These are phyloP conservation scores for Ariolimax columbianus DNA, from an alignment of 2,888 invertebrate genomes.

Conservation along the genomic window DNA sequence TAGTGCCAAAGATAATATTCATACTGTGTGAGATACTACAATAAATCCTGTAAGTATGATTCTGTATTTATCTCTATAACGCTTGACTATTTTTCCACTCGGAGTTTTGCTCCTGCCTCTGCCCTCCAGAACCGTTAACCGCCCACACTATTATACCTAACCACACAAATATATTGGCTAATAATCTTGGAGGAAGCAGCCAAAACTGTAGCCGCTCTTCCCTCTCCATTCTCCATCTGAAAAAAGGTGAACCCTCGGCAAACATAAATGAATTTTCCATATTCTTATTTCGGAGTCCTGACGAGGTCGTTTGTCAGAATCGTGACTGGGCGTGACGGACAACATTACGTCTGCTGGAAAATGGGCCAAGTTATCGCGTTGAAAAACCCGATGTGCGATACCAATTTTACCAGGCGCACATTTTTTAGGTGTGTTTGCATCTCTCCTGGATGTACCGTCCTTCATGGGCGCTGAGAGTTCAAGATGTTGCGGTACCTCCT, in stretches of 20 bases:
- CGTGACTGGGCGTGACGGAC: constrained; percentile 26
- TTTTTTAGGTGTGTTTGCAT: constrained; percentile 15
- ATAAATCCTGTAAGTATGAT: not conserved
- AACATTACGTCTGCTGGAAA: constrained; percentile 24
- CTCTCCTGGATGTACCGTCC: not conserved
- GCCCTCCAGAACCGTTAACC: not conserved
- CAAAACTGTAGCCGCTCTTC: not conserved
- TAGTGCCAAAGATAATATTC: too few species aligned
- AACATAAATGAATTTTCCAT: constrained; percentile 31
- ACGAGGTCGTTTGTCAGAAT: constrained; percentile 35
- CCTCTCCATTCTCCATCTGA: not conserved
- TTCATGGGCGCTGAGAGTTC: not conserved
- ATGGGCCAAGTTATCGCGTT: not conserved
- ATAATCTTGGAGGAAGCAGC: not conserved
- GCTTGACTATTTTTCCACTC: not conserved
- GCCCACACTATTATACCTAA: not conserved
- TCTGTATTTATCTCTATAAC: not conserved
- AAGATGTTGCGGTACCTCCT: not conserved
- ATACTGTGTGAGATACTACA: too few species aligned
- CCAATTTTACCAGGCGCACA: constrained; percentile 4
- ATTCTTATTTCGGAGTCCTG: constrained; percentile 3
- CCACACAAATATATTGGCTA: not conserved
- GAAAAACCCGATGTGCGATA: constrained; percentile 18
- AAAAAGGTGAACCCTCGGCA: not conserved
- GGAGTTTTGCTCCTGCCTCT: not conserved